Evolutionary conservation across 1,140 invertebrate genomes (phyloP).

Genomic region (Orussus abietinus): DNA sequence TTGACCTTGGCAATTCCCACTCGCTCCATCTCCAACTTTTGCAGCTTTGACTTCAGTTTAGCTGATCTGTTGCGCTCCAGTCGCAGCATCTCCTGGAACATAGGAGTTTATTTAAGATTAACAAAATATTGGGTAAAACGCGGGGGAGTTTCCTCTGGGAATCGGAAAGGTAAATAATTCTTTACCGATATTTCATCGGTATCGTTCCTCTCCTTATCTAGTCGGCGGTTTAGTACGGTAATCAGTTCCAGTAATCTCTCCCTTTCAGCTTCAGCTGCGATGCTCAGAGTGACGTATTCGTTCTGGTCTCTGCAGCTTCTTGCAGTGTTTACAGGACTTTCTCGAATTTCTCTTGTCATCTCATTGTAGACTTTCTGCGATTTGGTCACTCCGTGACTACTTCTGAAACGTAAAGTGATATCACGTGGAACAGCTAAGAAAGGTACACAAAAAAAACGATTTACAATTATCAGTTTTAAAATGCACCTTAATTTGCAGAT

Average conservation of each 20-base stretch:
- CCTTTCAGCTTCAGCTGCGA: conserved; percentile 56
- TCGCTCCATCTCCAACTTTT: conserved; percentile 38
- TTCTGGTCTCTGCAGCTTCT: conserved; percentile 28
- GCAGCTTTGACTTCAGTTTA: conserved; percentile 40
- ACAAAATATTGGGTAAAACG: no score
- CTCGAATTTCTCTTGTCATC: conserved; percentile 13
- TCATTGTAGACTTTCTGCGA: conserved; percentile 4
- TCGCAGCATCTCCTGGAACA: conserved; percentile 32
- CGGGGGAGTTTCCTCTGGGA: no score
- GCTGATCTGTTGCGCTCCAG: conserved; percentile 35
- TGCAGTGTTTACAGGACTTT: neutral
- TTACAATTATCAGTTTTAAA: no score
- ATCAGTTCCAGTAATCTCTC: conserved; percentile 54
- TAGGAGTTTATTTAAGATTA: neutral
- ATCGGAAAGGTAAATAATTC: neutral
- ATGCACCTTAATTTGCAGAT: conserved; percentile 31
- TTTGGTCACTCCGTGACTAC: conserved; percentile 4
- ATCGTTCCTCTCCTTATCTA: conserved; percentile 52
- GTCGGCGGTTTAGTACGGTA: conserved; percentile 48
- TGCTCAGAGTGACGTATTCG: conserved; percentile 42
- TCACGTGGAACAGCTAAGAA: no score
- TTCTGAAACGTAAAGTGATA: conserved; percentile 2
- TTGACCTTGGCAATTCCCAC: conserved; percentile 23
- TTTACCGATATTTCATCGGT: conserved; percentile 26
- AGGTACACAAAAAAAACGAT: no score